These are phyloP conservation scores for Melitaea cinxia DNA, from an alignment of 1,140 invertebrate genomes.

Conservation along the genomic window DNA sequence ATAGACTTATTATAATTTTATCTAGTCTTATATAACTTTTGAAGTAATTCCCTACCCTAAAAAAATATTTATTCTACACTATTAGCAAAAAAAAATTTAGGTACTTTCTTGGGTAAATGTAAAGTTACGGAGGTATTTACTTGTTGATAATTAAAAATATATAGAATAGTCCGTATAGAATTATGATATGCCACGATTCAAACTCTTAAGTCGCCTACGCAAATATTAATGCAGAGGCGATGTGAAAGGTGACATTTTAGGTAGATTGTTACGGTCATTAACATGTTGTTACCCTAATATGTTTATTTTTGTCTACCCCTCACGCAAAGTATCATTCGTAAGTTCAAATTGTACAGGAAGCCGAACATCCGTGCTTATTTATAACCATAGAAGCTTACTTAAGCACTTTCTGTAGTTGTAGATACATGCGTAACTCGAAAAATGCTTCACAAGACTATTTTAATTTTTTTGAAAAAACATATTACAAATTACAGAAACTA, in stretches of 20 bases:
- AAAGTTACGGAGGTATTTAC: too few species aligned
- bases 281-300: constrained; percentile 19
- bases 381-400: neutral
- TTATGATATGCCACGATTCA: neutral
- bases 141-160: too few species aligned
- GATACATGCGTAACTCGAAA: too few species aligned
- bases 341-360: constrained; percentile 32
- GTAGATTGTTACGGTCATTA: constrained; percentile 17
- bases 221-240: constrained; percentile 10
- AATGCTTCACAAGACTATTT: too few species aligned
- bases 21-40: too few species aligned
- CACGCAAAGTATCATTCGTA: constrained; percentile 26
- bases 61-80: too few species aligned
- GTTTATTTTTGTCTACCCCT: constrained; percentile 37
- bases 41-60: too few species aligned
- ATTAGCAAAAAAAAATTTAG: too few species aligned
- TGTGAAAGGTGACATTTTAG: constrained; percentile 13
- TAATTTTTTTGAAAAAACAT: too few species aligned
- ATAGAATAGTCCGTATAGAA: neutral
- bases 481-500: too few species aligned
- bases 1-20: too few species aligned
- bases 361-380: constrained; percentile 11
- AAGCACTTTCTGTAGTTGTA: neutral
- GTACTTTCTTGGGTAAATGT: too few species aligned
- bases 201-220: constrained; percentile 14